These are phyloP conservation scores for Anagrus nilaparvatae DNA, from an alignment of 1,140 invertebrate genomes.

Conservation along the genomic window DNA sequence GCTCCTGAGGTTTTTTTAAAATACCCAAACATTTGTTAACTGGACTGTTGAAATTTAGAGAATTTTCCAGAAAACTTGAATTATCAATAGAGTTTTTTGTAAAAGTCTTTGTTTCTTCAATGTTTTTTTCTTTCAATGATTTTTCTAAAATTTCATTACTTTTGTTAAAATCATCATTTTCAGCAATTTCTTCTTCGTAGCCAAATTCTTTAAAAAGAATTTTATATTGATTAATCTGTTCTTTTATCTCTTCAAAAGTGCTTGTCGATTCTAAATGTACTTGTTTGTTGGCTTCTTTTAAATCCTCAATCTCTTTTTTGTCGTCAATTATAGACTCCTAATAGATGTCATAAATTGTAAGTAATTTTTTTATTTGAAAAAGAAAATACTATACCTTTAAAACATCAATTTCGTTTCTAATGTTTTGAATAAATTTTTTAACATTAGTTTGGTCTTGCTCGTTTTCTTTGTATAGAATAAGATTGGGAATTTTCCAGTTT, in stretches of 20 bases:
- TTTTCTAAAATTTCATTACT: not conserved
- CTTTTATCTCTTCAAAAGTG: slow-evolving; percentile 4
- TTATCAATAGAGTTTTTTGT: not conserved
- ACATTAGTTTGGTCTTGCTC: slow-evolving; percentile 4
- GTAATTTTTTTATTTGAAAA: not conserved
- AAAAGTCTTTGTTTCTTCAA: not conserved
- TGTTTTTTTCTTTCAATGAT: not conserved
- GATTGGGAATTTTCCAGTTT: slow-evolving; percentile 11
- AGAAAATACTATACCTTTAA: slow-evolving; percentile 4
- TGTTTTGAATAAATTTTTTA: slow-evolving; percentile 4
- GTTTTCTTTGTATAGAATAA: slow-evolving; percentile 10
- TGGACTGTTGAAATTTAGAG: not conserved
- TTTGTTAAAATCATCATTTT: not conserved
- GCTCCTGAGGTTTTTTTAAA: slow-evolving; percentile 4
- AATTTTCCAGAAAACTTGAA: not conserved
- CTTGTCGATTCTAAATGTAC: slow-evolving; percentile 10
- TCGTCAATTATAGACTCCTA: slow-evolving; percentile 5
- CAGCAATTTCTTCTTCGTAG: slow-evolving; percentile 7
- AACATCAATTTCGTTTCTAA: slow-evolving; percentile 8
- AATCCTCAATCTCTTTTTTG: not conserved
- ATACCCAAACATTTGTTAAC: not conserved
- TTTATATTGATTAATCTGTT: slow-evolving; percentile 13
- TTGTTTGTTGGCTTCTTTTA: slow-evolving; percentile 5
- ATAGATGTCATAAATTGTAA: not conserved
- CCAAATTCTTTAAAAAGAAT: slow-evolving; percentile 12